Evolutionary conservation across 2,797 vertebrate genomes (phyloP).

Genomic region (Schizothorax lantsangensis): DNA sequence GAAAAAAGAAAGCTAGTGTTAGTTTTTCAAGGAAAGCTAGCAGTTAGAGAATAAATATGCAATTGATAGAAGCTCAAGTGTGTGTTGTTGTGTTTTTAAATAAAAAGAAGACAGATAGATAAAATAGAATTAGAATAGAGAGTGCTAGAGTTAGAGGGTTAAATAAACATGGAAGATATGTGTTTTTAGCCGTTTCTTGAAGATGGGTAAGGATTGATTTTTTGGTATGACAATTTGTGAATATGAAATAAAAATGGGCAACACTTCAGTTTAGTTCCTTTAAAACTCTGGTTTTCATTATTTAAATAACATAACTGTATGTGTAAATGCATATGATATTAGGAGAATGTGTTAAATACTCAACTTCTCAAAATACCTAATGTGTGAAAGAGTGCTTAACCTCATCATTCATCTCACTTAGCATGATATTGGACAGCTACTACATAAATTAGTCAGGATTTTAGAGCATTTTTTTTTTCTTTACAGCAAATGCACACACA

Average conservation of each 20-base stretch:
- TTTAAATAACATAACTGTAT: not conserved
- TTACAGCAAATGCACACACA: not conserved
- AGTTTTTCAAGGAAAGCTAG: too few species aligned
- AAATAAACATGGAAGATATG: too few species aligned
- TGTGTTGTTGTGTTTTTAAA: too few species aligned
- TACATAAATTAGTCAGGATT: not conserved
- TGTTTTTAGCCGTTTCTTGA: too few species aligned
- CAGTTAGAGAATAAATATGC: too few species aligned
- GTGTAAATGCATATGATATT: not conserved
- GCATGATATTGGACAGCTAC: not conserved
- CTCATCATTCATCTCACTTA: constrained; percentile 3
- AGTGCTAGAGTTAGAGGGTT: too few species aligned
- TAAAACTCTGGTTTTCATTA: not conserved
- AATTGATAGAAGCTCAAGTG: too few species aligned
- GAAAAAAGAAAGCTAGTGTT: too few species aligned
- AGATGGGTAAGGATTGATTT: too few species aligned
- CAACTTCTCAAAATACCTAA: not conserved
- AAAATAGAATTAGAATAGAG: too few species aligned
- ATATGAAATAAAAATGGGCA: not conserved
- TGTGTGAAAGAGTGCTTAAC: not conserved
- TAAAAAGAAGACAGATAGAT: too few species aligned
- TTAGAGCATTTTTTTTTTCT: not conserved
- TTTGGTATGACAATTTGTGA: not conserved
- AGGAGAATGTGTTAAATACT: not conserved
- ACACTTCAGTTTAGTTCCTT: not conserved